Evolutionary conservation across 2,113 vertebrate species (phyloP).

Genomic region (Choloepus hoffmanni): DNA sequence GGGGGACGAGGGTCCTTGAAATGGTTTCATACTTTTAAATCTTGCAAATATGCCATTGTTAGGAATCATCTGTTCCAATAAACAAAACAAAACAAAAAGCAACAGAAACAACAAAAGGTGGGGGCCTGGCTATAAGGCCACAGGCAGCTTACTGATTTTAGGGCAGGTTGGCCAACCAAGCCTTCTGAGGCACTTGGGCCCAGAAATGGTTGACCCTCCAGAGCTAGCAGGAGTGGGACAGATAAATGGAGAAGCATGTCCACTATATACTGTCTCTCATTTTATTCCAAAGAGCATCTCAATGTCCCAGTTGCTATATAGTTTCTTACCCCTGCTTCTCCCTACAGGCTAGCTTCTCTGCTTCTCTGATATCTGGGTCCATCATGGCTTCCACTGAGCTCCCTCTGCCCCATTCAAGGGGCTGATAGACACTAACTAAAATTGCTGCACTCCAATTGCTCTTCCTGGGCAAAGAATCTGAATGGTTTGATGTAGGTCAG

Average conservation of each 20-base stretch:
- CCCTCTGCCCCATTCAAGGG: background rate
- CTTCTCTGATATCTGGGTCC: background rate
- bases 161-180: background rate
- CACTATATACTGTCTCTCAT: background rate
- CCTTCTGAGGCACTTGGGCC: background rate
- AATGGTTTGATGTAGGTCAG: background rate
- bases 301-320: background rate
- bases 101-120: background rate
- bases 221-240: background rate
- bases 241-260: background rate
- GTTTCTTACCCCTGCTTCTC: background rate
- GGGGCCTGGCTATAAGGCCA: background rate
- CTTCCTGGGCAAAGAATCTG: background rate
- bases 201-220: background rate
- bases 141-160: background rate
- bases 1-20: background rate
- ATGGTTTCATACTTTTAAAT: constrained; percentile 5
- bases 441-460: background rate
- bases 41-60: background rate
- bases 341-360: background rate
- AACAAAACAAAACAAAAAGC: background rate
- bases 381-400: background rate
- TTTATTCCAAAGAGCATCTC: background rate
- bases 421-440: background rate
- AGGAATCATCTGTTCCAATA: constrained; percentile 46